Base-by-base conservation (phyloP, 2,888 invertebrate genomes). In the Diarsia rubi region DNA sequence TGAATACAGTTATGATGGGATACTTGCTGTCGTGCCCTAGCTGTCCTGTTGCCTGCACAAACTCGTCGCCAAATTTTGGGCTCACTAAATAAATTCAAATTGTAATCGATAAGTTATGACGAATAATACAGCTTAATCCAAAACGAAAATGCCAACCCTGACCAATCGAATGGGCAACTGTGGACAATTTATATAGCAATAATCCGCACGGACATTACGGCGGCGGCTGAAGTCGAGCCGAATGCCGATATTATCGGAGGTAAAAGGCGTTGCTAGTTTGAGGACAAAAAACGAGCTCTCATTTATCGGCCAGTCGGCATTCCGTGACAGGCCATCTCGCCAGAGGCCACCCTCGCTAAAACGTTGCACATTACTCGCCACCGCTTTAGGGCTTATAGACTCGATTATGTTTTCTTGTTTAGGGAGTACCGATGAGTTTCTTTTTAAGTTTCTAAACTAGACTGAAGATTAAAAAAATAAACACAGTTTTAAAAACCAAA, bases 141-240 rank as follows among this genome's bases (percentile, higher is more conserved):
- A 45, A n/a, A 54, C 31, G 19, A 59, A 83, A 85, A 16, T 31
- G 44, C 16, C 94, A 95, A 44, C 96, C 96, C 95, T 96, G 91
- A 8, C 54, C 90, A 94, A 95, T 93, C 89, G 92, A 94, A 94
- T 94, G 93, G 94, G 94, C 94, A 94, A 95, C 92, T 94, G 95
- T 91, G 94, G 94, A 94, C 96, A 96, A 96, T 96, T 96, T 96
- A 96, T 96, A 96, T 95, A 89, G 96, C 95, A 96, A 96, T 96
- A 96, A 96, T 96, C 96, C 96, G 86, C 94, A 92, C 90, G 92
- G 95, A 93, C 96, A 94, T 96, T 96, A 95, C 95, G 86, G 90
- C 88, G 88, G 80, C 74, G 76, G 31, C 76, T 47, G 90, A 86
- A 87, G 88, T 86, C 88, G 89, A 85, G 89, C 84, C 86, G 88